Evolutionary conservation across 2,113 vertebrate genomes (phyloP).

Genomic region (Pomatostomus ruficeps): DNA sequence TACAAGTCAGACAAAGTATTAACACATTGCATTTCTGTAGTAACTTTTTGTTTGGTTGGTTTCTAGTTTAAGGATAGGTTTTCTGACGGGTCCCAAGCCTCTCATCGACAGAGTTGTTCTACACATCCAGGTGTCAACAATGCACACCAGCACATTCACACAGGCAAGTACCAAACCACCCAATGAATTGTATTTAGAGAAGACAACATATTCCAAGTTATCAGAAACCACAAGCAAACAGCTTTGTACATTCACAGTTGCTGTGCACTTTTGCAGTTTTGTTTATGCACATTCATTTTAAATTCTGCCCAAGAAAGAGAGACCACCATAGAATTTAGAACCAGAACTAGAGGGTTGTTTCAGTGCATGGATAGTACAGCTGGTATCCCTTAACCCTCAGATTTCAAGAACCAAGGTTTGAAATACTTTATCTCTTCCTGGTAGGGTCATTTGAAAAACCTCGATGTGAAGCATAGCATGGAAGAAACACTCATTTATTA

Average conservation of each 20-base stretch:
- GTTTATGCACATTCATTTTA: background rate
- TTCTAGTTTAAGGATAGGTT: conserved; percentile 86
- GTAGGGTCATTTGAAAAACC: background rate
- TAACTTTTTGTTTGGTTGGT: background rate
- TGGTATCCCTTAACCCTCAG: background rate
- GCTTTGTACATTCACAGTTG: background rate
- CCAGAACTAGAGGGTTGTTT: background rate
- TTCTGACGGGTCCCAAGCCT: conserved; percentile 88
- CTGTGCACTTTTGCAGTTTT: background rate
- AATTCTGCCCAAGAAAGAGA: background rate
- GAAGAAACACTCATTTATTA: background rate
- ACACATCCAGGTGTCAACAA: conserved; percentile 87
- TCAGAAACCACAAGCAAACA: background rate
- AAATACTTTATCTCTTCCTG: background rate
- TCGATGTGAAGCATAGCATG: background rate
- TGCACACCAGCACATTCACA: conserved; percentile 89
- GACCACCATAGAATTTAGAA: background rate
- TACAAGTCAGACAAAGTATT: background rate
- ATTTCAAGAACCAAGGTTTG: background rate
- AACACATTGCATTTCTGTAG: background rate
- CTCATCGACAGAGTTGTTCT: conserved; percentile 85
- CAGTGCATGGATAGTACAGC: background rate
- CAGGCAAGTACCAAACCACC: conserved; percentile 76
- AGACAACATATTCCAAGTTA: background rate
- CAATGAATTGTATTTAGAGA: background rate